These are phyloP conservation scores for Amblyopsis rosae DNA, from an alignment of 2,113 vertebrate genomes.

Conservation along the genomic window DNA sequence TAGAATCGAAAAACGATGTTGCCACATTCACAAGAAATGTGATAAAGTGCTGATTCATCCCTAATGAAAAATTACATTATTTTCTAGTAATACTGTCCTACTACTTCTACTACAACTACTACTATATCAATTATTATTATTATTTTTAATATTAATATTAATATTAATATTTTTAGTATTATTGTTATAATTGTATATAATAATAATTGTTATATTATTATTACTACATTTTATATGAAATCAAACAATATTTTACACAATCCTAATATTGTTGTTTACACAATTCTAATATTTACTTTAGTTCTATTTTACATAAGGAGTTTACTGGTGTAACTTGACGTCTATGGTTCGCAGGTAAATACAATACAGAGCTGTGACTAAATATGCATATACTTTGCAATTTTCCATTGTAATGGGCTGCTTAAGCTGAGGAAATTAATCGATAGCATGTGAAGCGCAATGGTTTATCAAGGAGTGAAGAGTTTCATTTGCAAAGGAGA, in stretches of 20 bases:
- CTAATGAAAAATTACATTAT: no score
- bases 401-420: conserved; percentile 55
- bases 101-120: no score
- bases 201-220: neutral
- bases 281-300: neutral
- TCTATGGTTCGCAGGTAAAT: conserved; percentile 9
- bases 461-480: conserved; percentile 29
- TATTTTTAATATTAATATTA: no score
- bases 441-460: conserved; percentile 46
- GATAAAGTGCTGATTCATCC: no score
- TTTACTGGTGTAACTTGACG: conserved; percentile 6
- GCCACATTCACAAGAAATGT: no score
- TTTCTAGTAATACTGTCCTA: no score
- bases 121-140: no score
- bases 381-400: conserved; percentile 41
- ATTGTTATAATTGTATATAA: neutral
- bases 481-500: conserved; percentile 54
- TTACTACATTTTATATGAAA: neutral
- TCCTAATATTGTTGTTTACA: neutral
- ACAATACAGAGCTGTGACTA: conserved; percentile 48
- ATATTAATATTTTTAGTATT: no score
- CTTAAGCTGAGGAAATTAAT: conserved; percentile 46
- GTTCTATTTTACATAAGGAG: conserved; percentile 4
- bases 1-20: no score
- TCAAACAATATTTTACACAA: neutral